These are phyloP conservation scores for Drosophila dunni DNA, from an alignment of 1,140 invertebrate genomes.

Conservation along the genomic window DNA sequence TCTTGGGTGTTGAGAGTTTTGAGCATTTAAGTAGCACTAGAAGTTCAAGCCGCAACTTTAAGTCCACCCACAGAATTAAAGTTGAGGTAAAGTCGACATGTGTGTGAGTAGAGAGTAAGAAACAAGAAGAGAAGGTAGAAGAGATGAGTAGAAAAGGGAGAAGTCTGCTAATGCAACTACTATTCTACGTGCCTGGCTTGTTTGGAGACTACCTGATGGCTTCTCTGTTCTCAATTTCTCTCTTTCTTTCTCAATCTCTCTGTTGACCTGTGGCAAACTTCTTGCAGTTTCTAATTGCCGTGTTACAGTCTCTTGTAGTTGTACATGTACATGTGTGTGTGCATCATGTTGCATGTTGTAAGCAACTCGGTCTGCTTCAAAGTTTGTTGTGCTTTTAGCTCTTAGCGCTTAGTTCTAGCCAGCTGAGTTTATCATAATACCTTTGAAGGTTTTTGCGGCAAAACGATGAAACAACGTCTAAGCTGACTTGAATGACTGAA, in stretches of 20 bases:
- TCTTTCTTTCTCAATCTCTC: slow-evolving; percentile 9
- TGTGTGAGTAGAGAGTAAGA: not conserved
- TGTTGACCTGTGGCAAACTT: slow-evolving; percentile 41
- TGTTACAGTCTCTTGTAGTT: slow-evolving; percentile 28
- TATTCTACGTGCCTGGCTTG: slow-evolving; percentile 36
- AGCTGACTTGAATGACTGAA: slow-evolving; percentile 49
- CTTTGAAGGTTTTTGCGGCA: slow-evolving; percentile 58
- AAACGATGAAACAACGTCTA: slow-evolving; percentile 30
- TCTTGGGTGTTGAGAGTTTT: slow-evolving; percentile 33
- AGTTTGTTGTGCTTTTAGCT: slow-evolving; percentile 29
- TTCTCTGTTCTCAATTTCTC: slow-evolving; percentile 1
- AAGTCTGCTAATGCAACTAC: slow-evolving; percentile 41
- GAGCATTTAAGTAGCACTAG: slow-evolving; percentile 38
- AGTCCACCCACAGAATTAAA: slow-evolving; percentile 42
- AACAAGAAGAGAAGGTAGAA: not conserved
- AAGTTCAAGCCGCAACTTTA: slow-evolving; percentile 52
- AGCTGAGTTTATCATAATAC: slow-evolving; percentile 65
- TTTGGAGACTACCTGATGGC: slow-evolving; percentile 10
- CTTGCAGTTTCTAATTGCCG: slow-evolving; percentile 67
- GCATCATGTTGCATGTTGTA: slow-evolving; percentile 64
- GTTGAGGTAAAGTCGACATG: slow-evolving; percentile 23
- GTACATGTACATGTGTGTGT: slow-evolving; percentile 8
- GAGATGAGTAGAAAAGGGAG: too few relatives aligned
- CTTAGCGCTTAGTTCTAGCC: slow-evolving; percentile 8
- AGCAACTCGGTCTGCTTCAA: slow-evolving; percentile 32